Evolutionary conservation across 2,888 invertebrate genomes (phyloP).

Genomic region (Drosophila neutralis): DNA sequence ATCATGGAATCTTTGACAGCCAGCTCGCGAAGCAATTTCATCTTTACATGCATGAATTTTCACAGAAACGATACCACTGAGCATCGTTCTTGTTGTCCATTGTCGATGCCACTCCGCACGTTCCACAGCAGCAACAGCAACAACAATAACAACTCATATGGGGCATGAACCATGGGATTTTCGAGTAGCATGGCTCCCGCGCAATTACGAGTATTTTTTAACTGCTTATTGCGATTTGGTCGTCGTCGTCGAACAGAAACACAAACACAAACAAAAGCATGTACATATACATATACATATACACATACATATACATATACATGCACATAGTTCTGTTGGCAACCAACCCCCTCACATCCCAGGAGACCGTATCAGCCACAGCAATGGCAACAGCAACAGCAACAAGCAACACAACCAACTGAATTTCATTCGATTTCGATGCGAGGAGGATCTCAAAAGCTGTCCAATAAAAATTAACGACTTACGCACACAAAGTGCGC

Average conservation of each 20-base stretch:
- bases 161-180: slow-evolving; percentile 66
- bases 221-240: slow-evolving; percentile 80
- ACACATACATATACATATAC: background rate
- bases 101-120: slow-evolving; percentile 65
- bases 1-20: slow-evolving; percentile 36
- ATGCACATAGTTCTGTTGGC: slow-evolving; percentile 14
- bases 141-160: slow-evolving; percentile 73
- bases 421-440: slow-evolving; percentile 81
- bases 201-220: slow-evolving; percentile 80
- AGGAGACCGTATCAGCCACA: slow-evolving; percentile 51
- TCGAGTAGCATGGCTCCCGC: slow-evolving; percentile 61
- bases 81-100: slow-evolving; percentile 59
- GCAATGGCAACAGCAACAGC: slow-evolving; percentile 67
- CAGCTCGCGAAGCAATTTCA: slow-evolving; percentile 56
- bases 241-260: slow-evolving; percentile 47
- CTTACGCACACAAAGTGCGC: slow-evolving; percentile 73
- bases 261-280: background rate
- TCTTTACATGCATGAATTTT: slow-evolving; percentile 70
- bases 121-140: slow-evolving; percentile 49
- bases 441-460: slow-evolving; percentile 79
- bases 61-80: slow-evolving; percentile 67
- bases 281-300: background rate
- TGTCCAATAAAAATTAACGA: slow-evolving; percentile 83
- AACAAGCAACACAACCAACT: slow-evolving; percentile 75
- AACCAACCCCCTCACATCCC: slow-evolving; percentile 21